phyloP scores from a whole-genome alignment of 2,113 vertebrate species.

The Forbesichthys agassizii region DNA sequence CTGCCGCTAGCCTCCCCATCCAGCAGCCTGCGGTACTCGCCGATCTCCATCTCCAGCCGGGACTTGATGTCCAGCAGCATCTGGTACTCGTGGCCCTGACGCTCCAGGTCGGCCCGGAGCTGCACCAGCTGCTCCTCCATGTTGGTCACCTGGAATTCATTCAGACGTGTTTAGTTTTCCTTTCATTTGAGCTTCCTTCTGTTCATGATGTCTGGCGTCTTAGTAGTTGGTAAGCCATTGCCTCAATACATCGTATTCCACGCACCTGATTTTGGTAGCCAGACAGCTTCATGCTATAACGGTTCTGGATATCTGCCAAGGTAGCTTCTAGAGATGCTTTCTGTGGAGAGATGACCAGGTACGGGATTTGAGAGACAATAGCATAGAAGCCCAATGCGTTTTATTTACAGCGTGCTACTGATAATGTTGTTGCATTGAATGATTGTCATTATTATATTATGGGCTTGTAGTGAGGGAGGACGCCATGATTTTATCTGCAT shows the following conservation, averaged over 20 bases:
- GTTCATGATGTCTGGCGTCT: neutral
- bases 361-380: neutral
- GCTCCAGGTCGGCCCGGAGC: conserved; percentile 75
- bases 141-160: conserved; percentile 26
- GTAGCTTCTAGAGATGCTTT: conserved; percentile 81
- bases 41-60: conserved; percentile 84
- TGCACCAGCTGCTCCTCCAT: conserved; percentile 76
- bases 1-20: conserved; percentile 43
- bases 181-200: neutral
- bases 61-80: conserved; percentile 82
- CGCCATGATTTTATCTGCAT: too few species aligned
- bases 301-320: conserved; percentile 71
- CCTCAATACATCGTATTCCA: neutral
- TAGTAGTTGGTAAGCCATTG: too few species aligned
- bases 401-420: neutral
- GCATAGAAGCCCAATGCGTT: too few species aligned
- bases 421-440: neutral
- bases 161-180: neutral
- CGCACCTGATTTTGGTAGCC: conserved; percentile 72
- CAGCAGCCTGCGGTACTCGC: conserved; percentile 79
- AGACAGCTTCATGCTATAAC: conserved; percentile 73
- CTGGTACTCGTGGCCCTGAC: conserved; percentile 81
- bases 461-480: neutral
- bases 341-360: conserved; percentile 48
- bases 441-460: neutral